Evolutionary conservation across 2,888 invertebrate genomes (phyloP).

Genomic region (Heliconius ismenius): DNA sequence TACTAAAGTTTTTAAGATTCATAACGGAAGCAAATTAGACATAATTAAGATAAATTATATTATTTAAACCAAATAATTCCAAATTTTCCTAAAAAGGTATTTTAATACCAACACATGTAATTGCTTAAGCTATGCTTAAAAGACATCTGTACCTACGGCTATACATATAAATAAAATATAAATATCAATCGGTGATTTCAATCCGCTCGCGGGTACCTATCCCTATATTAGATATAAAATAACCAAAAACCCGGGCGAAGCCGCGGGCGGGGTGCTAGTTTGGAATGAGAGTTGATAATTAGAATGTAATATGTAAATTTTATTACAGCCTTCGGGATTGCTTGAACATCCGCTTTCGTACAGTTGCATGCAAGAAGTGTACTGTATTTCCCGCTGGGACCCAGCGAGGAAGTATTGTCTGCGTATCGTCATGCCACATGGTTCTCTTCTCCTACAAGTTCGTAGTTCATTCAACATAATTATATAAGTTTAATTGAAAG

Average conservation of each 20-base stretch:
- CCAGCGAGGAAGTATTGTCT: constrained; percentile 90
- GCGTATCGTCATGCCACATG: constrained; percentile 88
- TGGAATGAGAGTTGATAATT: not conserved
- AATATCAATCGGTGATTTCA: too few relatives aligned
- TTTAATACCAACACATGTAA: too few relatives aligned
- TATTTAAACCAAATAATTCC: not conserved
- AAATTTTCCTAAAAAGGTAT: not conserved
- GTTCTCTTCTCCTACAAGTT: constrained; percentile 87
- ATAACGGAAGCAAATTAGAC: not conserved
- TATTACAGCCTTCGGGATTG: constrained; percentile 83
- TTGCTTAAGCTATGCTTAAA: too few relatives aligned
- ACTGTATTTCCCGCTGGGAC: constrained; percentile 89
- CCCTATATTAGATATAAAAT: not conserved
- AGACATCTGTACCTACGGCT: too few relatives aligned
- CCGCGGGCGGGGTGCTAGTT: not conserved
- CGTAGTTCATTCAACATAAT: not conserved
- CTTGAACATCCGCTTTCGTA: constrained; percentile 86
- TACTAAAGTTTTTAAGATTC: not conserved
- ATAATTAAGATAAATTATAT: not conserved
- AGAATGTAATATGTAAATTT: constrained; percentile 35
- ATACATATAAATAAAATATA: too few relatives aligned
- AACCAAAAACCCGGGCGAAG: too few relatives aligned
- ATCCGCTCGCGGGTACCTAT: too few relatives aligned
- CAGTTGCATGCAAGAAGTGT: constrained; percentile 88
- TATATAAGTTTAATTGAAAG: not conserved